Evolutionary conservation across 1,140 invertebrate genomes (phyloP).

Genomic region (Chymomyza costata): DNA sequence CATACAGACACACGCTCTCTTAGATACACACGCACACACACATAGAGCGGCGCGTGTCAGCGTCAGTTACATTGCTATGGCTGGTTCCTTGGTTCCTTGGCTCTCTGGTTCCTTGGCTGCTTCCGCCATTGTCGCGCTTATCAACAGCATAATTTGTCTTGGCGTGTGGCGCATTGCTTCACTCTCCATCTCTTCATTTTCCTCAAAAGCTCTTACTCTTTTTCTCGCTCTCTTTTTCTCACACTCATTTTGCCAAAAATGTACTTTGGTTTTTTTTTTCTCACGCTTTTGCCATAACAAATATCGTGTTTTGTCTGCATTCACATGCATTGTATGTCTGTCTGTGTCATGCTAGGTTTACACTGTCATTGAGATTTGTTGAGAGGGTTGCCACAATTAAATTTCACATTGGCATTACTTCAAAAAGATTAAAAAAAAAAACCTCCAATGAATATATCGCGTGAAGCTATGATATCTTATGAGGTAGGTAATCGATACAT

Average conservation of each 20-base stretch:
- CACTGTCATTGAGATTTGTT: too few relatives aligned
- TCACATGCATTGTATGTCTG: too few relatives aligned
- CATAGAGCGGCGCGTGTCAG: slow-evolving; percentile 37
- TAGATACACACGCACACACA: neutral
- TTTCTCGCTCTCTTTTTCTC: neutral
- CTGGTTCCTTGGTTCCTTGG: neutral
- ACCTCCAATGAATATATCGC: too few relatives aligned
- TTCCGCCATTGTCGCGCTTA: slow-evolving; percentile 64
- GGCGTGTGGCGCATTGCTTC: slow-evolving; percentile 47
- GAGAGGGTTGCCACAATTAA: too few relatives aligned
- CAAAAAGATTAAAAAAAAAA: too few relatives aligned
- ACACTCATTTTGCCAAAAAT: slow-evolving; percentile 16
- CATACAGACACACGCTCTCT: slow-evolving; percentile 18
- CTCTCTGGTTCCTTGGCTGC: slow-evolving; percentile 19
- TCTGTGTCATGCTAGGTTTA: too few relatives aligned
- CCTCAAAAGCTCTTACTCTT: neutral
- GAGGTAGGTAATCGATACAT: too few relatives aligned
- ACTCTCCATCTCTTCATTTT: slow-evolving; percentile 4
- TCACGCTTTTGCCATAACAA: slow-evolving; percentile 38
- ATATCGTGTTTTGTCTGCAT: slow-evolving; percentile 11
- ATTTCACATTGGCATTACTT: too few relatives aligned
- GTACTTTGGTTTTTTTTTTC: slow-evolving; percentile 38
- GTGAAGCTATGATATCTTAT: too few relatives aligned
- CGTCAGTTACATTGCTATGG: slow-evolving; percentile 45
- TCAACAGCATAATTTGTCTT: slow-evolving; percentile 72